Evolutionary conservation across 2,113 vertebrate species (phyloP).

Genomic region (Heterotis niloticus): DNA sequence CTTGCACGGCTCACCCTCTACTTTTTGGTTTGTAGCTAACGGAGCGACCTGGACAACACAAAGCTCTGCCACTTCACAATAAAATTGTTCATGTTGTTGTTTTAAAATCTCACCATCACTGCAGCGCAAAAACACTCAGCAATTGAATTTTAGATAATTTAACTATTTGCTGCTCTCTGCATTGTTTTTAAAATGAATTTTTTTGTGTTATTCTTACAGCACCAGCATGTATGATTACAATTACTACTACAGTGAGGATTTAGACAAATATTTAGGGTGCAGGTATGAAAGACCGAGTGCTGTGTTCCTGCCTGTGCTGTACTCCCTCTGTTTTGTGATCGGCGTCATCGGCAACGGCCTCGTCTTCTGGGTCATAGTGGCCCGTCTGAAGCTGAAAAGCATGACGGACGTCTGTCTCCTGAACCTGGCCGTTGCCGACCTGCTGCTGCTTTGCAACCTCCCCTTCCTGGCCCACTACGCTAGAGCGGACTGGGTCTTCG

Average conservation of each 20-base stretch:
- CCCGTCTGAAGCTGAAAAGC: slow-evolving; percentile 63
- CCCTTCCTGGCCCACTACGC: slow-evolving; percentile 77
- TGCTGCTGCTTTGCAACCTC: slow-evolving; percentile 70
- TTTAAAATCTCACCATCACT: too few relatives aligned
- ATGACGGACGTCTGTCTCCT: slow-evolving; percentile 88
- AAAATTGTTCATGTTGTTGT: too few relatives aligned
- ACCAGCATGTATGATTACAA: neutral
- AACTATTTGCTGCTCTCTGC: too few relatives aligned
- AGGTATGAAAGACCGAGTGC: neutral
- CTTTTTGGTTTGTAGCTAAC: too few relatives aligned
- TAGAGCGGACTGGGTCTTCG: slow-evolving; percentile 67
- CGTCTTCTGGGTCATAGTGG: slow-evolving; percentile 73
- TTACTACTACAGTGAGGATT: neutral
- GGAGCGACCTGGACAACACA: too few relatives aligned
- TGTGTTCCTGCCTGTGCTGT: slow-evolving; percentile 67
- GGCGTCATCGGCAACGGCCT: slow-evolving; percentile 75
- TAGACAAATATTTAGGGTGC: neutral
- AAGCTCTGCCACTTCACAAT: too few relatives aligned
- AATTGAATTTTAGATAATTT: too few relatives aligned
- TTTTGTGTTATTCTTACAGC: neutral
- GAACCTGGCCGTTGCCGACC: slow-evolving; percentile 79
- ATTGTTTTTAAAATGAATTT: too few relatives aligned
- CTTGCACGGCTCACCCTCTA: too few relatives aligned
- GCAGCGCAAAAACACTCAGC: too few relatives aligned
- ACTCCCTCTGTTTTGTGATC: slow-evolving; percentile 68